Conservation (phyloP, 2,888 invertebrate species). For the Osedax fenrisi region DNA sequence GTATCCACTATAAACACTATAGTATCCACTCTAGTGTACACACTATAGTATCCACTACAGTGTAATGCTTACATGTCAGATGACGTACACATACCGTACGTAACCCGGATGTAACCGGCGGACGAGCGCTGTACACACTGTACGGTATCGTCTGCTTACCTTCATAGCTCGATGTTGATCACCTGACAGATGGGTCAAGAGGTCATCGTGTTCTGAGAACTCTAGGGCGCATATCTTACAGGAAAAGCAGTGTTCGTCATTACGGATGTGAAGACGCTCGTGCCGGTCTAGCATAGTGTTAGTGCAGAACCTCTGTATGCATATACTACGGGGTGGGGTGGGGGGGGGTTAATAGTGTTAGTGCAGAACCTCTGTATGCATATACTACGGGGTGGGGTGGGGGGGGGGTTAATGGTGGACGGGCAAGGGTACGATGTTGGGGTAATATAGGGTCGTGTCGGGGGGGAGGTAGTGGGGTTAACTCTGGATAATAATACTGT, state of each 20-base stretch:
- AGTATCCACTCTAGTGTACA: no score
- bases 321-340: constrained; percentile 33
- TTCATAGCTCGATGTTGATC: constrained; percentile 37
- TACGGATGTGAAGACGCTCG: constrained; percentile 30
- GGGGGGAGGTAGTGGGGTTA: constrained; percentile 15
- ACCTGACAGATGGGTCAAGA: constrained; percentile 36
- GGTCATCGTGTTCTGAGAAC: constrained; percentile 31
- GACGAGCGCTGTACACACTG: no score
- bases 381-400: constrained; percentile 26
- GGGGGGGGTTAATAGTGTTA: constrained; percentile 8
- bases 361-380: constrained; percentile 38
- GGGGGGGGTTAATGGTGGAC: not conserved
- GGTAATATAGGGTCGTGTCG: not conserved
- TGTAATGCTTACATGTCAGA: no score
- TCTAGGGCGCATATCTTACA: constrained; percentile 37
- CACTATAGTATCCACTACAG: no score
- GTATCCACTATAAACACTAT: no score
- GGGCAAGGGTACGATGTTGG: not conserved
- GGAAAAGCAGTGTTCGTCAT: constrained; percentile 28
- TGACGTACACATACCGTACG: no score
- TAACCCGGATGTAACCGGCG: no score
- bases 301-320: constrained; percentile 37
- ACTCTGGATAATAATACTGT: no score
- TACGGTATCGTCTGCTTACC: no score
- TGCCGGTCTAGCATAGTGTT: constrained; percentile 34